A percentile compares a stretch with the other conserved stretches of the same genome.
Evolutionary conservation across 2,797 vertebrate genomes (phyloP).

Genomic region (Coreius guichenoti): DNA sequence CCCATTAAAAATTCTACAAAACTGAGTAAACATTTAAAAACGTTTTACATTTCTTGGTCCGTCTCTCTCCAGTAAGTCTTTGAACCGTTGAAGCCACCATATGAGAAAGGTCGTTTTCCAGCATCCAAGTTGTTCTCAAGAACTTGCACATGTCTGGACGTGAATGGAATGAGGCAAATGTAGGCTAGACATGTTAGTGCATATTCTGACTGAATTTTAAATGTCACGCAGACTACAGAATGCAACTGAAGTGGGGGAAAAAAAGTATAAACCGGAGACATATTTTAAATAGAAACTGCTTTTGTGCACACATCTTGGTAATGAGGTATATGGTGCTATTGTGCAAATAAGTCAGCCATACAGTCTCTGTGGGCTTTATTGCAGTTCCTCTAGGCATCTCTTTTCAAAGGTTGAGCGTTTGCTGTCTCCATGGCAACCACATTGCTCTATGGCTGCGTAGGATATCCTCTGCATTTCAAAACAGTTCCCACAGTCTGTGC

Average conservation of each 20-base stretch:
- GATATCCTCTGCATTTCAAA: conserved; percentile 76
- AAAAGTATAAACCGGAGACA: not conserved
- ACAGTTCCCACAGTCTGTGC: conserved; percentile 66
- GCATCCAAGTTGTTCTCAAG: not conserved
- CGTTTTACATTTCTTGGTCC: not conserved
- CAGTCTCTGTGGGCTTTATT: conserved; percentile 54
- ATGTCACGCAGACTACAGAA: conserved; percentile 15
- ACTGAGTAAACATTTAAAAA: not conserved
- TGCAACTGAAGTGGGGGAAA: not conserved
- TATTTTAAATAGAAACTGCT: conserved; percentile 8
- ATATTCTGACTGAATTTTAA: conserved; percentile 16
- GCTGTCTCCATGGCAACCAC: conserved; percentile 75
- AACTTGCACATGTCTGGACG: conserved; percentile 23
- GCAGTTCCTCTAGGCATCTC: conserved; percentile 45
- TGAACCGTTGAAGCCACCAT: not conserved
- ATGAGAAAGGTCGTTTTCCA: not conserved
- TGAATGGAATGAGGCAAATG: conserved; percentile 34
- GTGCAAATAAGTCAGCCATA: conserved; percentile 29
- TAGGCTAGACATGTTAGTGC: conserved; percentile 2
- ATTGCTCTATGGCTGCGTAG: conserved; percentile 67
- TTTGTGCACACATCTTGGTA: conserved; percentile 25
- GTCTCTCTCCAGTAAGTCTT: not conserved
- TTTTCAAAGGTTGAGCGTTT: conserved; percentile 60
- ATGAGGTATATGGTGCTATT: conserved; percentile 34
- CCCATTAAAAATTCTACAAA: no score